phyloP scores from a whole-genome alignment of 2,113 vertebrate genomes.

The Tinamus guttatus region DNA sequence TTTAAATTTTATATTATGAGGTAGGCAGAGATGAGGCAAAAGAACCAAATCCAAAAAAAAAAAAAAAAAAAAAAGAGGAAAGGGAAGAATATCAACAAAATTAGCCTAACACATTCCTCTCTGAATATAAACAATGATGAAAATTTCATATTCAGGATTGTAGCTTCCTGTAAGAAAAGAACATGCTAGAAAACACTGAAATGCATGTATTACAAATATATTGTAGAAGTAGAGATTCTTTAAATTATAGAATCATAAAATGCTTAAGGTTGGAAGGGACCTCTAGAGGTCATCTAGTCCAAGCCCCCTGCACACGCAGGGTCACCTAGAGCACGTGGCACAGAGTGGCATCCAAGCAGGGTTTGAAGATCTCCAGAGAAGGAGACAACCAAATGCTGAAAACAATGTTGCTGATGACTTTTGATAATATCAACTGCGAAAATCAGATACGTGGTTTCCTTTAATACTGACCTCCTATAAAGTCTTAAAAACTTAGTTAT shows the following conservation, averaged over 20 bases:
- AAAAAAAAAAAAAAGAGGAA: neutral
- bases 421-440: neutral
- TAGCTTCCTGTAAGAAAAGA: neutral
- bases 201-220: neutral
- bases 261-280: no score
- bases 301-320: no score
- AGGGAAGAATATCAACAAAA: neutral
- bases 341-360: no score
- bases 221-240: neutral
- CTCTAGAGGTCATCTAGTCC: no score
- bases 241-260: no score
- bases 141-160: neutral
- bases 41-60: neutral
- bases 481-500: neutral
- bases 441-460: neutral
- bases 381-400: no score
- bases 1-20: neutral
- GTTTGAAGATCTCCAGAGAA: no score
- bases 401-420: neutral
- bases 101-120: neutral
- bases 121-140: neutral
- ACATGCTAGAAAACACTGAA: neutral
- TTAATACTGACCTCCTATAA: rapidly evolving
- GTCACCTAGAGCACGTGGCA: no score
- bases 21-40: neutral